Evolutionary conservation across 2,888 invertebrate genomes (phyloP), one percentile per base, ranked within the genome.

Genomic region (Drosophila kuntzei): DNA sequence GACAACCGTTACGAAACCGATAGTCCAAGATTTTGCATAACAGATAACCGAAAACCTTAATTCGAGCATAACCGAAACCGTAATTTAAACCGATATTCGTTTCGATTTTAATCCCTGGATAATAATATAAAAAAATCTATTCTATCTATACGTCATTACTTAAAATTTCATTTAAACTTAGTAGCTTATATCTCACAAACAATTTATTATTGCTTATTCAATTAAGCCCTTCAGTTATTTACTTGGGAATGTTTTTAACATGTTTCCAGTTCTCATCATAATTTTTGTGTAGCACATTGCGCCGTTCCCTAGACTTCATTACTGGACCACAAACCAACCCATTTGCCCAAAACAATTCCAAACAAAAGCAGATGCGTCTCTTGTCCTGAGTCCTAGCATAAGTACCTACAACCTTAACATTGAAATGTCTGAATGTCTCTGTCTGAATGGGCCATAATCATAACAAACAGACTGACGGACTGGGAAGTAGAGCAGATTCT

Each of bases 331-430:
- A 70, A 50, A 41, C 36, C 41, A 64, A 46, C 2, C 12, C 22
- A 64, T 55, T 64, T 50, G 49, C 12, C 43, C 32, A 50, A 53
- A 47, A 62, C 22, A 18, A 51, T 43, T 57, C 29, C 29, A 43
- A 43, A 41, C 46, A 53, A 71, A 71, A 14, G 72, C 74, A 76
- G 72, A 47, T 76, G 76, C 53, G 16, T 29, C 27, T 27, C 36
- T 34, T 9, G 12, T 63, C 16, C n/a, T 14, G 9, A 49, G 25
- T 32, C 11, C 37, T 16, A 32, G 12, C 3, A 9, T 3, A 20
- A 46, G 29, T 32, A 44, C 36, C 39, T 46, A 20, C 29, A 59
- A 27, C 73, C 55, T 43, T 57, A 39, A 39, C 47, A 54, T 32
- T 54, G 32, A 22, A 16, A 50, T n/a, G n/a, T n/a, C 37, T 46